Evolutionary conservation across 2,888 invertebrate genomes (phyloP).

Genomic region (Drosophila limbata): DNA sequence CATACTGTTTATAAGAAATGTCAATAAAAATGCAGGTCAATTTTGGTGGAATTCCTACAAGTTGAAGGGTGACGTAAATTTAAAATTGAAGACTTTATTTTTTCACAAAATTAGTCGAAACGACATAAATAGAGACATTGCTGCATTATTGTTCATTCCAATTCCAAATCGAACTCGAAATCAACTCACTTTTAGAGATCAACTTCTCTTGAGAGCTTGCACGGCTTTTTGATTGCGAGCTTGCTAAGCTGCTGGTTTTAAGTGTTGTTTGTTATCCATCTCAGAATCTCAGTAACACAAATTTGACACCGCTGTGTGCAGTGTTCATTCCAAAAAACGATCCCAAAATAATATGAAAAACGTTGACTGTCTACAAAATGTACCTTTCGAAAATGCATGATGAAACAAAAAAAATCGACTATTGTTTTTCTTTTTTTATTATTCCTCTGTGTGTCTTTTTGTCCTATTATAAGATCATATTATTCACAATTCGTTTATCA

Average conservation of each 20-base stretch:
- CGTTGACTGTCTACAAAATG: not conserved
- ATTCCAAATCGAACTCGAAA: not conserved
- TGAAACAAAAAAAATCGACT: not conserved
- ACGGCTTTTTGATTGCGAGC: slow-evolving; percentile 54
- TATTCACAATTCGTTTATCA: slow-evolving; percentile 7
- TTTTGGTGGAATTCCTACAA: not conserved
- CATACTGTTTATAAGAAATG: not conserved
- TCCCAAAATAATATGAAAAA: slow-evolving; percentile 1
- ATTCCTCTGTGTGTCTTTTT: not conserved
- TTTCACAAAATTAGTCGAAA: not conserved
- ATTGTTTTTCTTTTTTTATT: not conserved
- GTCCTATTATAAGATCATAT: slow-evolving; percentile 8
- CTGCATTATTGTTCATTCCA: not conserved
- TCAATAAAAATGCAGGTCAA: not conserved
- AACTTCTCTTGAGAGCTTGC: slow-evolving; percentile 17
- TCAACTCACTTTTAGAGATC: not conserved
- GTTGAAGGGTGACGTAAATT: not conserved
- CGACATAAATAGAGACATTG: not conserved
- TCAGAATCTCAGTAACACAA: slow-evolving; percentile 4
- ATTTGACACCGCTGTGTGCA: slow-evolving; percentile 29
- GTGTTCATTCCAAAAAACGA: slow-evolving; percentile 14
- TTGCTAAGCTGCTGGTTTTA: slow-evolving; percentile 55
- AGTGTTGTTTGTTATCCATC: slow-evolving; percentile 53
- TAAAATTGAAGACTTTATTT: not conserved
- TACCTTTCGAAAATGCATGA: not conserved